These are phyloP conservation scores for Sphaeramia orbicularis DNA, from an alignment of 2,797 vertebrate species.

Conservation along the genomic window DNA sequence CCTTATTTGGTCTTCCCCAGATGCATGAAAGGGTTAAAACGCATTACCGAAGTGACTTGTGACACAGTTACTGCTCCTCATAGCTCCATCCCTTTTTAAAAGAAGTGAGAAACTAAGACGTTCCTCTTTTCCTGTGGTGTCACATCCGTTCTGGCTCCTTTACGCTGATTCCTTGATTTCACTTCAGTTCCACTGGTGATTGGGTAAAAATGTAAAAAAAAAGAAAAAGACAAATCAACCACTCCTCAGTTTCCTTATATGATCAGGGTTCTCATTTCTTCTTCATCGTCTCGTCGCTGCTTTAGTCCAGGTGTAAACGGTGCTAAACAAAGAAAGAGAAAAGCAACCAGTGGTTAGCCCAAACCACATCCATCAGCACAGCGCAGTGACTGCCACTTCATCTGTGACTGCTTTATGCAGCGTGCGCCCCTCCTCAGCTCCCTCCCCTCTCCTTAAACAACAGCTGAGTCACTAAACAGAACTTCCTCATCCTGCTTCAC, in stretches of 20 bases:
- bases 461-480: constrained; percentile 76
- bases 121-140: constrained; percentile 39
- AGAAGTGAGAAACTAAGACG: not conserved
- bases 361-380: not conserved
- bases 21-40: not conserved
- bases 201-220: too few relatives aligned
- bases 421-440: constrained; percentile 21
- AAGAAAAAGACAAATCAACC: too few relatives aligned
- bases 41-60: too few relatives aligned
- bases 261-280: constrained; percentile 15
- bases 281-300: constrained; percentile 15
- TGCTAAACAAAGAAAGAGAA: constrained; percentile 29
- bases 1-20: constrained; percentile 17
- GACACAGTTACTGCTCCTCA: constrained; percentile 1
- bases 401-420: not conserved
- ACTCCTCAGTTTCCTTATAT: constrained; percentile 15
- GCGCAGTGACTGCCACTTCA: not conserved
- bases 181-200: constrained; percentile 50
- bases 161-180: constrained; percentile 17
- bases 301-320: constrained; percentile 13
- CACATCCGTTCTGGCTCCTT: constrained; percentile 25
- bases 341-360: not conserved
- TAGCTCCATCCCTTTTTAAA: constrained; percentile 6
- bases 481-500: constrained; percentile 61
- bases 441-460: constrained; percentile 49